Percentiles rank a stretch among this genome's conserved stretches.
These are phyloP conservation scores for Eupithecia subumbrata DNA, from an alignment of 2,888 invertebrate species.

Conservation along the genomic window DNA sequence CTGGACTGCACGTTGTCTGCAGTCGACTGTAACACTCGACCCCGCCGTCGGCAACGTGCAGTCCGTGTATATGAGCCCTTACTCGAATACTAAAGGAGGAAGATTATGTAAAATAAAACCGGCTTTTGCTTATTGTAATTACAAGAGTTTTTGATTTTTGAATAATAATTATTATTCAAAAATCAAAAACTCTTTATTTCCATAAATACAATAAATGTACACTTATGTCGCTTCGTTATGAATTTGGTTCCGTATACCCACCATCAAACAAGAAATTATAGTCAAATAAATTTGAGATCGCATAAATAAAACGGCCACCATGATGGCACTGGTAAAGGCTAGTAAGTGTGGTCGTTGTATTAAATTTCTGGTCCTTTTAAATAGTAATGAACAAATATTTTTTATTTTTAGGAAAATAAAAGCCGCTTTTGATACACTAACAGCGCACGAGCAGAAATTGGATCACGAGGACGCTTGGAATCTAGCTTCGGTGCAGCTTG, in stretches of 20 bases:
- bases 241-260: neutral
- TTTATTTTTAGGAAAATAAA: constrained; percentile 56
- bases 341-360: neutral
- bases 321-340: neutral
- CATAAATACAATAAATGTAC: no score
- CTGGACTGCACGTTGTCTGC: no score
- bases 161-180: no score
- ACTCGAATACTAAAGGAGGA: no score
- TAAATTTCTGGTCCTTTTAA: neutral
- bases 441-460: constrained; percentile 82
- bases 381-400: neutral
- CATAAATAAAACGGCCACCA: neutral
- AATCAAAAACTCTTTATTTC: no score
- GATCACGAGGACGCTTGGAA: constrained; percentile 93
- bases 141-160: no score
- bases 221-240: no score
- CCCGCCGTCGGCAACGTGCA: no score
- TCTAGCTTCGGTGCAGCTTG: constrained; percentile 90
- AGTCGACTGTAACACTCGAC: no score
- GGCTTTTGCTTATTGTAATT: neutral
- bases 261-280: neutral
- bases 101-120: neutral
- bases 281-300: neutral
- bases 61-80: no score
- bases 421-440: constrained; percentile 62